Conservation (phyloP, 2,888 invertebrate species). For the Acrobasis consociella region DNA sequence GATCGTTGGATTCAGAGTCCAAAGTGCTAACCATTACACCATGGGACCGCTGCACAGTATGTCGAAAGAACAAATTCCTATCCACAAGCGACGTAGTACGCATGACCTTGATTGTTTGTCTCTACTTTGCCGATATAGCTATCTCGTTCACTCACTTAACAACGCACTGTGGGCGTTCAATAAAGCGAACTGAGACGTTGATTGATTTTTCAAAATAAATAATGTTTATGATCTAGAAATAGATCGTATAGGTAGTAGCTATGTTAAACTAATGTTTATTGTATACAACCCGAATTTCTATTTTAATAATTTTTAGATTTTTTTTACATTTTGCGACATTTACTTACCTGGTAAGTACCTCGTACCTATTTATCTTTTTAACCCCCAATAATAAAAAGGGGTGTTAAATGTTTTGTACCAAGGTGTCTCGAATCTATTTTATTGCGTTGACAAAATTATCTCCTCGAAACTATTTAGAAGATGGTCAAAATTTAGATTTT, state of each 20-base stretch:
- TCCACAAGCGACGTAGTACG: constrained; percentile 41
- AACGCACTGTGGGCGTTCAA: constrained; percentile 17
- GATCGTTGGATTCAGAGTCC: constrained; percentile 92
- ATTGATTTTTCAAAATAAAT: neutral
- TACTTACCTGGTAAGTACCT: too few species aligned
- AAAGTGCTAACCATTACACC: constrained; percentile 91
- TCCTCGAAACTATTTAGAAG: too few species aligned
- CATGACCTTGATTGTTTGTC: constrained; percentile 41
- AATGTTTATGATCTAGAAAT: neutral
- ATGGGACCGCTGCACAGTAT: constrained; percentile 65
- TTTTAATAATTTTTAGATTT: too few species aligned
- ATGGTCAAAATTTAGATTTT: too few species aligned
- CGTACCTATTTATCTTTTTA: too few species aligned
- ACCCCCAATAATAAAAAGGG: too few species aligned
- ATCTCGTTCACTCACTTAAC: constrained; percentile 25
- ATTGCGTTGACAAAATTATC: too few species aligned
- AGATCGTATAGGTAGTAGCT: neutral
- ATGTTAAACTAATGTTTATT: neutral
- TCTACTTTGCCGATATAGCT: constrained; percentile 3
- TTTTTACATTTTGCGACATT: too few species aligned
- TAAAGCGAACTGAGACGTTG: neutral
- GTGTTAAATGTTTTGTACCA: too few species aligned
- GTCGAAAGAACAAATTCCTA: constrained; percentile 39
- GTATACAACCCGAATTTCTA: too few species aligned
- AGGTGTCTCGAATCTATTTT: too few species aligned